These are phyloP conservation scores for Acholoe squamosa DNA, from an alignment of 2,888 invertebrate genomes.

Conservation along the genomic window DNA sequence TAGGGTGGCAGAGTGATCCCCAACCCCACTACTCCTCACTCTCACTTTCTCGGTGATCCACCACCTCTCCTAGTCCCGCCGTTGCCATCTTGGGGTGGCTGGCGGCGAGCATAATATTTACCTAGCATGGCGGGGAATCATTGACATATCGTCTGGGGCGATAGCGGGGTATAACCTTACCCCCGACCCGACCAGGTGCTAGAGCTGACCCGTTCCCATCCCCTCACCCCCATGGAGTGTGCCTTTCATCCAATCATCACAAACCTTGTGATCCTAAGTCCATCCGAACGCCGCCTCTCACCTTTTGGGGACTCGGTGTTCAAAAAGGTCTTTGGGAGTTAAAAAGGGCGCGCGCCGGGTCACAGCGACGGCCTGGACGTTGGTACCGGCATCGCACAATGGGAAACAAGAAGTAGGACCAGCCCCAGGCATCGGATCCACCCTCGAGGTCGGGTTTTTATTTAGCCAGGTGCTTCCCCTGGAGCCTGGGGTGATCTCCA, in stretches of 20 bases:
- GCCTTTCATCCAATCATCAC: constrained; percentile 48
- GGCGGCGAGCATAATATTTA: constrained; percentile 55
- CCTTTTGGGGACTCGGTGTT: constrained; percentile 10
- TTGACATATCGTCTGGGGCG: constrained; percentile 61
- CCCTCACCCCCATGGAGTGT: neutral
- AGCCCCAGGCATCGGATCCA: neutral
- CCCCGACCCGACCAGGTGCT: constrained; percentile 45
- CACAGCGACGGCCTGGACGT: neutral
- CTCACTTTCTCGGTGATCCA: neutral
- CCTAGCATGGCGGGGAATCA: constrained; percentile 37
- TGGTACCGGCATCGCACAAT: neutral
- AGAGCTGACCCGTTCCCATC: neutral
- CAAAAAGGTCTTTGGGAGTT: neutral
- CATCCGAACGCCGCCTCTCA: neutral
- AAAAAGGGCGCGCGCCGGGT: neutral
- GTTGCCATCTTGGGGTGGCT: neutral
- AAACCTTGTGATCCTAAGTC: constrained; percentile 36
- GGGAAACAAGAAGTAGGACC: neutral
- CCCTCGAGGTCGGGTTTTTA: constrained; percentile 14
- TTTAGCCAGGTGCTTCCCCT: constrained; percentile 23
- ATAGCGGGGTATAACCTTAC: constrained; percentile 43
- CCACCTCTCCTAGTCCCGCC: constrained; percentile 13
- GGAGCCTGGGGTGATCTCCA: constrained; percentile 16
- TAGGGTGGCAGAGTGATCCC: neutral
- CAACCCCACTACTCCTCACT: neutral